These are phyloP conservation scores for Ormia ochracea DNA, from an alignment of 2,888 invertebrate genomes.

Conservation along the genomic window DNA sequence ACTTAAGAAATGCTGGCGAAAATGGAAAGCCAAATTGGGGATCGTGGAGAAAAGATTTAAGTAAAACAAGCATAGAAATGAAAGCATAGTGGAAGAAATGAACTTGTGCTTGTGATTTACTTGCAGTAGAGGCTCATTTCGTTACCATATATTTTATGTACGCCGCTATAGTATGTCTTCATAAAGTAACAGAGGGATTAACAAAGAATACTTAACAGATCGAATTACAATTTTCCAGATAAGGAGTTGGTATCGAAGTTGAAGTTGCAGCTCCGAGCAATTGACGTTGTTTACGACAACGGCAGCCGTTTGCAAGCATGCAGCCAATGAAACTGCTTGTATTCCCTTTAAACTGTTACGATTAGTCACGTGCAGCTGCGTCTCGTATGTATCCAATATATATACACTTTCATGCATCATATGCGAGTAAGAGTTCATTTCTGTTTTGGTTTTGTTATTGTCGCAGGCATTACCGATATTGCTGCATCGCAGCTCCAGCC, in stretches of 20 bases:
- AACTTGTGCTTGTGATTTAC: not conserved
- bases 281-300: slow-evolving; percentile 26
- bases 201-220: slow-evolving; percentile 37
- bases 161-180: slow-evolving; percentile 4
- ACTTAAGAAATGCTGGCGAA: not conserved
- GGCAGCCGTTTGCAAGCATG: not conserved
- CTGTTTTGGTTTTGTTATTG: slow-evolving; percentile 2
- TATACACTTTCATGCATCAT: not conserved
- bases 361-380: slow-evolving; percentile 64
- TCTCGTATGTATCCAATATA: not conserved
- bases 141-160: not conserved
- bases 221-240: slow-evolving; percentile 54
- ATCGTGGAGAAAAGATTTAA: not conserved
- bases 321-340: slow-evolving; percentile 5
- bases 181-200: slow-evolving; percentile 42
- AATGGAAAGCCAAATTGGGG: not conserved
- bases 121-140: not conserved
- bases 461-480: slow-evolving; percentile 49
- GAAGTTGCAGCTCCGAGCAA: slow-evolving; percentile 43
- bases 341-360: slow-evolving; percentile 64
- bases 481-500: slow-evolving; percentile 35
- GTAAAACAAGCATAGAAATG: not conserved
- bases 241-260: slow-evolving; percentile 12
- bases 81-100: slow-evolving; percentile 19
- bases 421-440: not conserved